phyloP scores from a whole-genome alignment of 2,888 invertebrate species.

The Spisula solida region DNA sequence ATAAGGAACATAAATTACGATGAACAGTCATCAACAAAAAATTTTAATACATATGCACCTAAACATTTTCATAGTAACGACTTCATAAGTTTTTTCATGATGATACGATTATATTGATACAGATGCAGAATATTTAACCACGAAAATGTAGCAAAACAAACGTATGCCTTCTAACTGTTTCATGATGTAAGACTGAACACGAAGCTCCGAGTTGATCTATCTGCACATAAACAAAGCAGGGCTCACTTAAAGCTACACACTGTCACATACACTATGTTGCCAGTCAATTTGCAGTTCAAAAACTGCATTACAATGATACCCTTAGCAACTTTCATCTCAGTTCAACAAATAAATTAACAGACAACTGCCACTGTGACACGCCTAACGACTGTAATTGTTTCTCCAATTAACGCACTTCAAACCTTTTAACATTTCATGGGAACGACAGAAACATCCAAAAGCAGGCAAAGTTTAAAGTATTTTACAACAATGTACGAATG shows the following conservation, averaged over 20 bases:
- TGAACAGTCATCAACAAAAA: not conserved
- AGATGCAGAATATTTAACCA: not conserved
- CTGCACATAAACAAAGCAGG: not conserved
- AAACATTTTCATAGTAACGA: not conserved
- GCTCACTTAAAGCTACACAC: constrained; percentile 7
- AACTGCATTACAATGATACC: constrained; percentile 34
- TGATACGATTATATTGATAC: not conserved
- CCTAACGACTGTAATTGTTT: constrained; percentile 50
- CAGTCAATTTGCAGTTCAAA: constrained; percentile 29
- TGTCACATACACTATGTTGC: constrained; percentile 23
- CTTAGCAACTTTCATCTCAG: constrained; percentile 35
- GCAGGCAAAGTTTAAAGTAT: not conserved
- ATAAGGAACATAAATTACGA: not conserved
- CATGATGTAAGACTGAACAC: constrained; percentile 3
- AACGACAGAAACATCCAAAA: constrained; percentile 22
- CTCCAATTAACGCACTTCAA: constrained; percentile 49
- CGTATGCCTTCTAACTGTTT: not conserved
- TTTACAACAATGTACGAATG: not conserved
- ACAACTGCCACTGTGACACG: constrained; percentile 29
- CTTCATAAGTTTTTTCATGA: not conserved
- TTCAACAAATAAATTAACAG: constrained; percentile 35
- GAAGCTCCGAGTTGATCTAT: not conserved
- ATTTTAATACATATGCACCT: not conserved
- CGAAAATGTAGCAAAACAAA: not conserved
- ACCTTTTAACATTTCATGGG: constrained; percentile 46